phyloP scores from a whole-genome alignment of 2,113 vertebrate species.

The Misgurnus mizolepis region DNA sequence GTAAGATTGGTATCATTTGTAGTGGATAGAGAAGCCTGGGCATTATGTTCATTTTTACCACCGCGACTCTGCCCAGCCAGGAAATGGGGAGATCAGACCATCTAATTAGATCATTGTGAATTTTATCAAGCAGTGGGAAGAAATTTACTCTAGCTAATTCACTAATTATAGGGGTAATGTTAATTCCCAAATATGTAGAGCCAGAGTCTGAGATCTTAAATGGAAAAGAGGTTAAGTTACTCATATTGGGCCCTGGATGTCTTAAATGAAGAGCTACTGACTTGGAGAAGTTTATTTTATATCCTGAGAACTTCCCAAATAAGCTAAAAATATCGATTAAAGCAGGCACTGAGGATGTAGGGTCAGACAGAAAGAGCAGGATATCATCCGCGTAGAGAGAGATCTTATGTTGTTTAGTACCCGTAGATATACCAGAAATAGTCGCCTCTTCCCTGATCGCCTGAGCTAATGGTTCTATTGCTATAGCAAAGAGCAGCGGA shows the following conservation, averaged over 20 bases:
- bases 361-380: background rate
- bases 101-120: background rate
- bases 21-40: too few species aligned
- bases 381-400: background rate
- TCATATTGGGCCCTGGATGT: background rate
- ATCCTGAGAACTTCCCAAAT: background rate
- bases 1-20: too few species aligned
- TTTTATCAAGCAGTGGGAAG: background rate
- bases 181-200: background rate
- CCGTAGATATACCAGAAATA: background rate
- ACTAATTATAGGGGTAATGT: background rate
- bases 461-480: background rate
- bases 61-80: too few species aligned
- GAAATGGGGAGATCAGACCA: background rate
- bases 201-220: background rate
- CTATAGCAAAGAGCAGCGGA: background rate
- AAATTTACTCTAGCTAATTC: background rate
- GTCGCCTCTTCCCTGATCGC: background rate
- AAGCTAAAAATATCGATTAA: background rate
- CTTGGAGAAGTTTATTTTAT: background rate
- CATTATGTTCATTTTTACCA: too few species aligned
- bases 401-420: background rate
- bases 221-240: background rate
- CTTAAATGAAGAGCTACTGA: background rate
- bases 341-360: background rate